Percentiles rank a stretch among this genome's conserved stretches.
Evolutionary conservation across 1,140 invertebrate species (phyloP).

Genomic region (Pseudachorutes palmiensis): DNA sequence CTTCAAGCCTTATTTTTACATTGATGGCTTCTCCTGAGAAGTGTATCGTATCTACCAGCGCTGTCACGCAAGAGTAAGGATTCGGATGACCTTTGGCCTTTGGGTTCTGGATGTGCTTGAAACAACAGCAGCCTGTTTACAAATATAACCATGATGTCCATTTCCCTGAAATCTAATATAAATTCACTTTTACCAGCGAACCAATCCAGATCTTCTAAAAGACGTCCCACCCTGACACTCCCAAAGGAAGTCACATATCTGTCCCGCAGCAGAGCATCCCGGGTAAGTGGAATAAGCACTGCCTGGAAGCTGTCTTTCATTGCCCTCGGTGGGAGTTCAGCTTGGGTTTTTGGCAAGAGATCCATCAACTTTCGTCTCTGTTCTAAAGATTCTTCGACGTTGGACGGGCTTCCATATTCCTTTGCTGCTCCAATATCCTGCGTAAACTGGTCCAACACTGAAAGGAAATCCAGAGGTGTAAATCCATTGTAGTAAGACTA

Average conservation of each 20-base stretch:
- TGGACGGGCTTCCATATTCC: slow-evolving; percentile 14
- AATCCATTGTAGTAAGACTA: background rate
- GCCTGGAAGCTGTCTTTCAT: slow-evolving; percentile 58
- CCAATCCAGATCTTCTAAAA: slow-evolving; percentile 71
- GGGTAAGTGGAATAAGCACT: slow-evolving; percentile 60
- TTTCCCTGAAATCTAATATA: slow-evolving; percentile 3
- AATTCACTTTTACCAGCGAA: slow-evolving; percentile 55
- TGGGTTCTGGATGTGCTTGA: slow-evolving; percentile 59
- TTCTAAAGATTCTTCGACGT: background rate
- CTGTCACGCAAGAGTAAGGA: slow-evolving; percentile 65
- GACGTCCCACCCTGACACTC: slow-evolving; percentile 58
- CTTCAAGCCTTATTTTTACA: slow-evolving; percentile 3
- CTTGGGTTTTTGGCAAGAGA: slow-evolving; percentile 41
- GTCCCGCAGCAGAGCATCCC: slow-evolving; percentile 53
- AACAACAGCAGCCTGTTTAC: slow-evolving; percentile 55
- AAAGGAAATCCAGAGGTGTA: background rate
- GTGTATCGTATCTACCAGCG: slow-evolving; percentile 63
- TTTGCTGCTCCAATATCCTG: slow-evolving; percentile 13
- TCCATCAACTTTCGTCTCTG: slow-evolving; percentile 30
- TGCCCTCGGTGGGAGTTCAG: slow-evolving; percentile 44
- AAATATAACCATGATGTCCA: slow-evolving; percentile 24
- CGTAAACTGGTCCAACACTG: slow-evolving; percentile 21
- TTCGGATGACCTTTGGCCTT: slow-evolving; percentile 45
- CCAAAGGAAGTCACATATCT: slow-evolving; percentile 60
- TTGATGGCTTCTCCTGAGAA: slow-evolving; percentile 39